These are phyloP conservation scores for Murina feae DNA, from an alignment of 2,113 vertebrate species.

Conservation along the genomic window DNA sequence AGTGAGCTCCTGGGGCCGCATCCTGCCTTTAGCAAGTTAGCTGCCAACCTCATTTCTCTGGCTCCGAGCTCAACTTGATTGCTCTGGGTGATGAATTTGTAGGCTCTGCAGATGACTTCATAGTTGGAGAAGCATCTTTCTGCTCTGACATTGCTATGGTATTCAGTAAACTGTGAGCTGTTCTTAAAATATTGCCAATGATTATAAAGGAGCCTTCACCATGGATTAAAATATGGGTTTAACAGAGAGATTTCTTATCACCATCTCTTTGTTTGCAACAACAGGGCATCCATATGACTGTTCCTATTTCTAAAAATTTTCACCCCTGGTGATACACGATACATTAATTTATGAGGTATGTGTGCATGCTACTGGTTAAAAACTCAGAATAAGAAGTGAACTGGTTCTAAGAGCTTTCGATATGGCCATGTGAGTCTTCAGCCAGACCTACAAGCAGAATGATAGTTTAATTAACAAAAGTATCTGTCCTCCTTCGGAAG, in stretches of 20 bases:
- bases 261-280: neutral
- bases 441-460: neutral
- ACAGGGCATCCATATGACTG: neutral
- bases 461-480: neutral
- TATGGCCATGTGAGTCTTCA: neutral
- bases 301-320: neutral
- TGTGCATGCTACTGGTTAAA: neutral
- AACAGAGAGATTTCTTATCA: neutral
- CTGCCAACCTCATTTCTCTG: neutral
- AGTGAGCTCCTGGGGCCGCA: neutral
- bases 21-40: neutral
- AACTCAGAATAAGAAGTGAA: neutral
- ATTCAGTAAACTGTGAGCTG: conserved; percentile 7
- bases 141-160: conserved; percentile 17
- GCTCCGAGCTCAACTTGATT: neutral
- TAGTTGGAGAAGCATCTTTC: neutral
- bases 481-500: neutral
- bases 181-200: conserved; percentile 22
- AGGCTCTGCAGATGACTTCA: neutral
- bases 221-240: neutral
- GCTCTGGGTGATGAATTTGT: neutral
- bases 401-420: neutral
- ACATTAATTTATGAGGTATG: neutral
- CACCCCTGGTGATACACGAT: neutral
- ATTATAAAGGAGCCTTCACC: neutral